Conservation (phyloP, 2,888 invertebrate genomes). For the Epicampocera succincta region DNA sequence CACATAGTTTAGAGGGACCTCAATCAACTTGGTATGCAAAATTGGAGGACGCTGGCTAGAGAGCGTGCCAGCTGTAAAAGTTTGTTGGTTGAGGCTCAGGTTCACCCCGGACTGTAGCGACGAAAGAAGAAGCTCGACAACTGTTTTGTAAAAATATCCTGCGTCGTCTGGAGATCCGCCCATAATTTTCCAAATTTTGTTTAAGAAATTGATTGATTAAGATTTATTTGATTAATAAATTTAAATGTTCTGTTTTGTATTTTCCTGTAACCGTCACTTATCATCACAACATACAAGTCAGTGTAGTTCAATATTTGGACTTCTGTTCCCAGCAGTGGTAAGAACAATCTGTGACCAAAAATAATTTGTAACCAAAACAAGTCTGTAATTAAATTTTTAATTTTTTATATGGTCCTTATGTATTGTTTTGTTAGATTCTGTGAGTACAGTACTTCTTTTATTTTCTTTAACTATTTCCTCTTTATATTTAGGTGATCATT, state of each 20-base stretch:
- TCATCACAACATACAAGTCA: background rate
- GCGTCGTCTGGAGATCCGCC: constrained; percentile 26
- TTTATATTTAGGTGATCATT: background rate
- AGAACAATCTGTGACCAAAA: background rate
- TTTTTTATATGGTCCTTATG: constrained; percentile 18
- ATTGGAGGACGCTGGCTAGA: no score
- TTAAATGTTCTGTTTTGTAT: constrained; percentile 24
- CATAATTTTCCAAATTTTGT: constrained; percentile 10
- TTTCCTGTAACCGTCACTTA: constrained; percentile 13
- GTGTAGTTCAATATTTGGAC: constrained; percentile 27
- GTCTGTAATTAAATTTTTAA: background rate
- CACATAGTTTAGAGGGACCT: no score
- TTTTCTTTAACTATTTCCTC: no score
- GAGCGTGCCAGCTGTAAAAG: no score
- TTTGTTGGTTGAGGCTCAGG: no score
- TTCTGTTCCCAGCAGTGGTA: constrained; percentile 1
- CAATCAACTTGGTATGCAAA: no score
- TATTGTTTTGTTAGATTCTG: no score
- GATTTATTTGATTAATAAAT: constrained; percentile 14
- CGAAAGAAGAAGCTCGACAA: no score
- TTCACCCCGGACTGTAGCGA: no score
- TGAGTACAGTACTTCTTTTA: no score
- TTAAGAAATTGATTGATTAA: background rate
- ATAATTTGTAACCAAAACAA: no score
- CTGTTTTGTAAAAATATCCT: background rate